Evolutionary conservation across 2,888 invertebrate species (phyloP), one percentile per base, ranked within the genome.

Genomic region (Caradrina kadenii): DNA sequence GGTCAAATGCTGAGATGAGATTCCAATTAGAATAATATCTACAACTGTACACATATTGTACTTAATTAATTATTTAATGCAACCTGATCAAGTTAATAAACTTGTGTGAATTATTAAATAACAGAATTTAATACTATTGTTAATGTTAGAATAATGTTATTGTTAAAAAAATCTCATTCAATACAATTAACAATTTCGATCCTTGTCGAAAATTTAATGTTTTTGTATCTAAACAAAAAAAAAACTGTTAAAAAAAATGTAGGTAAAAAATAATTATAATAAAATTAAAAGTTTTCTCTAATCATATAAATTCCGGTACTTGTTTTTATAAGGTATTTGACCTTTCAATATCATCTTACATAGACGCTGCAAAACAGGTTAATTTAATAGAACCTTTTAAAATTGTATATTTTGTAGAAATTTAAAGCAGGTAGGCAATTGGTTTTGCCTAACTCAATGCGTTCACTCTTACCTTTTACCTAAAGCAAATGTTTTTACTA

Each of bases 341-440:
- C 64, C 74, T 83, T 83, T 68, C 49, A 69, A 73, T 53, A 68
- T 58, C 31, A 60, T 65, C 49, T 79, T 17, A 59, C 39, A 22
- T 58, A 63, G 17, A 68, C 48, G 26, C 64, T 54, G 63, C 39
- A 60, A 75, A 80, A 71, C 73, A 79, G 72, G 79, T 69, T 83
- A 81, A 59, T 65, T 64, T 63, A 55, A 21, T 69, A 73, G 42
- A 76, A 66, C 45, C 45, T 68, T 31, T 66, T 35, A 61, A 55
- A 48, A 71, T 65, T 73, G 66, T 13, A 49, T 54, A 49, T 59
- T 77, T 64, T 19, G 50, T 45, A 53, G 50, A 58, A 55, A 54
- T 59, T 15, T 10, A 69, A 65, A 56, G 53, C 22, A 60, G n/a
- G 54, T 54, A 54, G 17, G 45, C 17, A 45, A 49, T 59, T 52